These are phyloP conservation scores for Pelecanoides urinatrix DNA, from an alignment of 2,113 vertebrate genomes.

Conservation along the genomic window DNA sequence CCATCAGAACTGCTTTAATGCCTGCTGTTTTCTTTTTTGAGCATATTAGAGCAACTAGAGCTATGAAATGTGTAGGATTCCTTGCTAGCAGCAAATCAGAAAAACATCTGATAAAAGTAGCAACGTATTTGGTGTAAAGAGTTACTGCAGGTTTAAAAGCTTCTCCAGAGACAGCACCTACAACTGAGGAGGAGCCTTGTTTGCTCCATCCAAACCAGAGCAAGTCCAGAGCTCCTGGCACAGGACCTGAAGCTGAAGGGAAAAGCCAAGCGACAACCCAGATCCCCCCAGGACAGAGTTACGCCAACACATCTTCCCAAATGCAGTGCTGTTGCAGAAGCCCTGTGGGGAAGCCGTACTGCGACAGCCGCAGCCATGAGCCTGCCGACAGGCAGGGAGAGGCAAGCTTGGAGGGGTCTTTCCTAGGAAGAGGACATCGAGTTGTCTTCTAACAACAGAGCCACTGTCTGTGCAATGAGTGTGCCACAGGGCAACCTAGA, in stretches of 20 bases:
- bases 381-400: background rate
- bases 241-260: background rate
- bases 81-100: constrained; percentile 6
- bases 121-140: background rate
- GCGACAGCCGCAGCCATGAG: background rate
- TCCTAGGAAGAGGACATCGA: background rate
- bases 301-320: background rate
- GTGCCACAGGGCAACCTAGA: background rate
- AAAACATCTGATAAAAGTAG: background rate
- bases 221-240: background rate
- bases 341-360: background rate
- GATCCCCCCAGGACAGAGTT: background rate
- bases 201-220: background rate
- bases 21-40: constrained; percentile 17
- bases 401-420: background rate
- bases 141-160: background rate
- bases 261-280: background rate
- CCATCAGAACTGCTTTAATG: background rate
- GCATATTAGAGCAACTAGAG: background rate
- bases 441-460: background rate
- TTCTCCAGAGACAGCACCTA: background rate
- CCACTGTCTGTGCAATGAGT: too few species aligned
- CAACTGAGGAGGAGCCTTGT: background rate
- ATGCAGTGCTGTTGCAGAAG: background rate
- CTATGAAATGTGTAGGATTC: background rate